Evolutionary conservation across 2,797 vertebrate genomes (phyloP), one percentile per base, ranked within the genome.

Genomic region (Gadopsis bispinosus): DNA sequence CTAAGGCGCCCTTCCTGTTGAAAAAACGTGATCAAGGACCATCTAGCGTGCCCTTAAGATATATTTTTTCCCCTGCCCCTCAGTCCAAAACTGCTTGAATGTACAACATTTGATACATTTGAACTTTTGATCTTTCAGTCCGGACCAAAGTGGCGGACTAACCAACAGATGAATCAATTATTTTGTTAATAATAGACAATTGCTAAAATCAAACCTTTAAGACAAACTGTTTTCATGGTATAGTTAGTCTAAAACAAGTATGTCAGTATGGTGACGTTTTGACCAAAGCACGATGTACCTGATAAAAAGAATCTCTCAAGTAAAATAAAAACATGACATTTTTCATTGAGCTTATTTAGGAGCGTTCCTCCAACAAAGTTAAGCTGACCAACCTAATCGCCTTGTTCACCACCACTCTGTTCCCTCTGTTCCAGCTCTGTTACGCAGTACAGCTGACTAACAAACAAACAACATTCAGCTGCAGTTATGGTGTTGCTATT

Each of bases 401-500:
- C 37, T 53, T 61, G 16, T 33, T 35, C 29, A 3, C 7, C 37
- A 45, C 8, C 17, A 4, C 33, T 16, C 39, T 75, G 31, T 48
- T 59, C 45, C 45, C n/a, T 50, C 55, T 22, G 8, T 61, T 22
- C 37, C 47, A 50, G 63, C 45, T 50, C 47, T 59, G 22, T 75
- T 67, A 60, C 1, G n/a, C 55, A 59, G 50, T 35, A 43, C 17
- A 72, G 17, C 48, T 48, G 11, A 66, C 33, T 26, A 26, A 26
- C 26, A 26, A 53, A 43, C 26, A 45, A 13, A 62, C 63, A 66
- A 17, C 53, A 58, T 20, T 66, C 5, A 39, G 19, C 54, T 35
- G 12, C 41, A 37, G 17, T 54, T 12, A 37, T 16, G 4, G 8
- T 48, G 5, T 16, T 14, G 7, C 6, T 50, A 6, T 58, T 51